Conservation (phyloP, 2,888 invertebrate genomes). For the Sinhomidia bicolor region DNA sequence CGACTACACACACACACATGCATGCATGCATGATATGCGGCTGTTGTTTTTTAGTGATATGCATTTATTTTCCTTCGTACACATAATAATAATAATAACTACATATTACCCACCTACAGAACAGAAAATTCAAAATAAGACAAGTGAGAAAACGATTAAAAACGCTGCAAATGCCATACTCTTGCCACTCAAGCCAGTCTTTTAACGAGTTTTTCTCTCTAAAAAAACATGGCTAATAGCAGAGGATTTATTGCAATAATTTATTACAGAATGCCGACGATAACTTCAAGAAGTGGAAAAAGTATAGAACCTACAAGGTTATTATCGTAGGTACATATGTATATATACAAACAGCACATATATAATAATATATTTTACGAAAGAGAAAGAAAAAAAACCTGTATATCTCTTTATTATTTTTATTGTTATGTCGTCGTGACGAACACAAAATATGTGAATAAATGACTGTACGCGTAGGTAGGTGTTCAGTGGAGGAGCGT, state of each 20-base stretch:
- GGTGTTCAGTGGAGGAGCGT: slow-evolving; percentile 49
- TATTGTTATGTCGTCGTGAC: slow-evolving; percentile 69
- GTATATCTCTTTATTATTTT: slow-evolving; percentile 47
- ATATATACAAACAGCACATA: too few relatives aligned
- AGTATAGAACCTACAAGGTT: slow-evolving; percentile 18
- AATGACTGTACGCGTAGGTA: slow-evolving; percentile 39
- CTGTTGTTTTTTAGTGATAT: slow-evolving; percentile 21
- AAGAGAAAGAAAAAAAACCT: slow-evolving; percentile 36
- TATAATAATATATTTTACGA: too few relatives aligned
- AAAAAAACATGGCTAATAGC: slow-evolving; percentile 64
- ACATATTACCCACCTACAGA: slow-evolving; percentile 39
- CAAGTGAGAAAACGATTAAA: slow-evolving; percentile 73
- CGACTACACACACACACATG: too few relatives aligned
- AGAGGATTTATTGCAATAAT: slow-evolving; percentile 73
- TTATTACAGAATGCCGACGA: slow-evolving; percentile 68
- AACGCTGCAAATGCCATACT: slow-evolving; percentile 69
- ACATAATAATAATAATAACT: slow-evolving; percentile 1
- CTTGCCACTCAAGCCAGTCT: slow-evolving; percentile 59
- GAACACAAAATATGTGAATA: slow-evolving; percentile 57
- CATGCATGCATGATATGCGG: too few relatives aligned
- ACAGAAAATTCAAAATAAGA: slow-evolving; percentile 62
- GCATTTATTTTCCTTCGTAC: slow-evolving; percentile 4
- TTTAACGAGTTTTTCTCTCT: slow-evolving; percentile 72
- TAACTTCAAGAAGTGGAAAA: slow-evolving; percentile 44
- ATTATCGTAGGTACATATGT: slow-evolving; percentile 7